Base-by-base conservation (phyloP, 2,113 vertebrate species). In the Cyanoramphus novaezelandiae region DNA sequence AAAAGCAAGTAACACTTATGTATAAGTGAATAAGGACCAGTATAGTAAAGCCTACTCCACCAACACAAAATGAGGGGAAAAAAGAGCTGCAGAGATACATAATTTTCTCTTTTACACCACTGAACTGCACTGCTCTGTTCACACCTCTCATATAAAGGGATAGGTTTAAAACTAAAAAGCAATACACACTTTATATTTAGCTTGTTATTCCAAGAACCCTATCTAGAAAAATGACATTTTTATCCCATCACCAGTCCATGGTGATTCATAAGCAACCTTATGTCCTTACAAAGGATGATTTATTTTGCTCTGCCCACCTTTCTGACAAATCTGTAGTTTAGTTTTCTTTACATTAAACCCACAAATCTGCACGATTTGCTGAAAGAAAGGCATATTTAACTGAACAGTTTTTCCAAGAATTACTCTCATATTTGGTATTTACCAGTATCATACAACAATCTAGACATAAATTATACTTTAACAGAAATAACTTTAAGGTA, bases 251-350 rank as follows among this genome's bases (percentile, higher is more conserved):
- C 72, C 94, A 84, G 76, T 72, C 43, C 72, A 82, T 23, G 72
- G 93, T 92, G 95, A 95, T 92, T 97, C 92, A 96, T 31, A 83
- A 77, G 71, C 60, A 94, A 86, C 46, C 37, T 86, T 89, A 97
- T 81, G 93, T 62, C 25, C 72, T 94, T 92, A 92, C 53, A 96
- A 93, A 92, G 37, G 41, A 88, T 92, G 82, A 90, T 83, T 94
- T 94, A 95, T 95, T 96, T 93, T 93, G 52, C 65, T 94, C 80
- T 88, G 39, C 90, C 85, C 64, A 90, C 79, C n/a, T 92, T 83
- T 62, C 31, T 83, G 92, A 96, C 76, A 94, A 92, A 93, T 95
- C 52, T 47, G 50, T 74, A 92, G 92, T 93, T 94, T 71, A 93
- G 82, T 64, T 94, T 88, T 90, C 75, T 93, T 90, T 95, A 90